These are phyloP conservation scores for Hydra vulgaris DNA, from an alignment of 30 jellyfish, hydroid and myxozoan genomes.

Conservation along the genomic window DNA sequence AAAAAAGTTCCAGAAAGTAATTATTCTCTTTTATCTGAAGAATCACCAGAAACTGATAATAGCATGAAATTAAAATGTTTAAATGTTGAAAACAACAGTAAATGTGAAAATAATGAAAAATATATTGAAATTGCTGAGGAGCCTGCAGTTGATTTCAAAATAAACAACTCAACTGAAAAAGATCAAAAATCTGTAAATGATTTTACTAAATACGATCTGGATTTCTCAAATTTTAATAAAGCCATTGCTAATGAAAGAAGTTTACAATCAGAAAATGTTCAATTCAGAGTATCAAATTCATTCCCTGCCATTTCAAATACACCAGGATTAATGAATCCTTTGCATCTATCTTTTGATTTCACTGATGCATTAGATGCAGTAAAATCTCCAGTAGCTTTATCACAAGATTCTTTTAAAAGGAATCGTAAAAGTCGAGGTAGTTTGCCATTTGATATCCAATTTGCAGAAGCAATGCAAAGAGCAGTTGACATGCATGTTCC, in stretches of 20 bases:
- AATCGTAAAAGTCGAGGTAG: constrained; percentile 72
- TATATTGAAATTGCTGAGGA: not conserved
- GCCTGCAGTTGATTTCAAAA: not conserved
- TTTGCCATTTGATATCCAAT: constrained; percentile 67
- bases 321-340: not conserved
- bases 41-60: constrained; percentile 1
- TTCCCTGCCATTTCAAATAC: not conserved
- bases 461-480: constrained; percentile 59
- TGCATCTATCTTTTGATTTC: constrained; percentile 45
- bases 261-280: not conserved
- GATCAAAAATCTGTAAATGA: no score
- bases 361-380: constrained; percentile 56
- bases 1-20: constrained; percentile 38
- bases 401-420: constrained; percentile 35
- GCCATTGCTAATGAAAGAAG: constrained; percentile 12
- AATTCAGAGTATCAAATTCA: not conserved
- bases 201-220: not conserved
- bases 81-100: not conserved
- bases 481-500: constrained; percentile 41
- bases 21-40: constrained; percentile 16
- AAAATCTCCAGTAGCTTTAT: constrained; percentile 63
- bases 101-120: not conserved
- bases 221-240: constrained; percentile 8
- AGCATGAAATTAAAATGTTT: not conserved
- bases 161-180: no score